Evolutionary conservation across 2,888 invertebrate genomes (phyloP), one percentile per base, ranked within the genome.

Genomic region (Ceriagrion tenellum): DNA sequence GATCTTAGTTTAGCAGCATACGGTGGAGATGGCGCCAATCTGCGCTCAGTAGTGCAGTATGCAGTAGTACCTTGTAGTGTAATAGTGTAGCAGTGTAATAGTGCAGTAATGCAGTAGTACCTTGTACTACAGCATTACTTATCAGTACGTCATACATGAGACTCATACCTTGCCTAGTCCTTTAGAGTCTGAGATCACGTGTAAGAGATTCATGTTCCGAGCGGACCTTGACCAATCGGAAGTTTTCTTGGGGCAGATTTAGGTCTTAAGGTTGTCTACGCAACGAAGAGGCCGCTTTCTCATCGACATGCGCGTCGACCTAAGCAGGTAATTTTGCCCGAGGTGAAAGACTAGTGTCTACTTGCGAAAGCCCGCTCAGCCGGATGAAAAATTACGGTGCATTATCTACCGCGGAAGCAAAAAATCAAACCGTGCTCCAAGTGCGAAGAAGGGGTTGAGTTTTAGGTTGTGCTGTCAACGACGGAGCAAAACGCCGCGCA

Each of bases 241-340:
- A 81, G 81, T 81, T 81, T 12, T 81, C 81, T 81, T 81, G 35
- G 35, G 35, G 35, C 35, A 35, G 35, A 81, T 81, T 35, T 81
- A 81, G 81, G 81, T 81, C 81, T 81, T 81, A 30, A 81, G 81
- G 81, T 81, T 81, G 81, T 35, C 81, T 35, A 81, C 81, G 81
- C 30, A 35, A n/a, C 30, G 35, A 3, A 12, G 35, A 35, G 16
- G n/a, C 35, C 81, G 81, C 81, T 81, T 81, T 35, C 81, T 16
- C 81, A 81, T 35, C 81, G 81, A 81, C 81, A 81, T 81, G 26
- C 35, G 12, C 81, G 81, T 81, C 81, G 35, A 81, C 81, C 30
- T 18, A 16, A 81, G 26, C 35, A 26, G 81, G 35, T 81, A 81
- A 35, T 81, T 81, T 81, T 18, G 81, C 81, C 81, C 81, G 81